A percentile compares a stretch with the other conserved stretches of the same genome.
phyloP scores from a whole-genome alignment of 2,113 vertebrate genomes.

The Panthera uncia region DNA sequence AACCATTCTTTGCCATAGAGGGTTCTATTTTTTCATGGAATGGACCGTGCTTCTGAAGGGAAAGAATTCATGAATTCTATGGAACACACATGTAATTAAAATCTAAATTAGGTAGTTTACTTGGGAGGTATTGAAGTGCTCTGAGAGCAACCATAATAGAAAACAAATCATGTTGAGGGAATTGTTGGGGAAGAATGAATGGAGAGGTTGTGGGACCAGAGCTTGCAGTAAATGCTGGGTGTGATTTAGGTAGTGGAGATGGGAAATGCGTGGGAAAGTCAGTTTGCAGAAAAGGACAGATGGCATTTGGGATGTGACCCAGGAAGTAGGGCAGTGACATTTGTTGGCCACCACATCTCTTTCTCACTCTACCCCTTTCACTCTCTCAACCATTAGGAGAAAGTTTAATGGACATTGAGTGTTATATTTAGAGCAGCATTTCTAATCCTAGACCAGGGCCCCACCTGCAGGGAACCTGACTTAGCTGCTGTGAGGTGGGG shows the following conservation, averaged over 20 bases:
- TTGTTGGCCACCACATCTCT: not conserved
- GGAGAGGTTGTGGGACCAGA: not conserved
- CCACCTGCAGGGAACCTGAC: not conserved
- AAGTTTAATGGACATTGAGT: not conserved
- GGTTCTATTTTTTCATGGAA: not conserved
- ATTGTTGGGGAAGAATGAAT: not conserved
- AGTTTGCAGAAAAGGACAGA: not conserved
- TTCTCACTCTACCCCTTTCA: not conserved
- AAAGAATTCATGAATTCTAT: not conserved
- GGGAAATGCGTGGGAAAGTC: not conserved
- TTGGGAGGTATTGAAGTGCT: not conserved
- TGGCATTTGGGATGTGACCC: not conserved
- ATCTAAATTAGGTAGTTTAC: not conserved
- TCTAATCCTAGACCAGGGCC: not conserved
- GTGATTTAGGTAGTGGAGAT: not conserved
- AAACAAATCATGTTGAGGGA: not conserved
- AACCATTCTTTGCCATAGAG: not conserved
- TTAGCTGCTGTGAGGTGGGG: not conserved
- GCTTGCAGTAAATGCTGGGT: not conserved
- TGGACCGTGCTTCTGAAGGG: not conserved
- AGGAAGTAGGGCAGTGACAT: not conserved
- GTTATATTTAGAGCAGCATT: not conserved
- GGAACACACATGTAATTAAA: not conserved
- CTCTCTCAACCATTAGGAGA: not conserved
- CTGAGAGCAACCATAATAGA: not conserved